phyloP scores from a whole-genome alignment of 2,888 invertebrate species.

The Coecobrya sp. region DNA sequence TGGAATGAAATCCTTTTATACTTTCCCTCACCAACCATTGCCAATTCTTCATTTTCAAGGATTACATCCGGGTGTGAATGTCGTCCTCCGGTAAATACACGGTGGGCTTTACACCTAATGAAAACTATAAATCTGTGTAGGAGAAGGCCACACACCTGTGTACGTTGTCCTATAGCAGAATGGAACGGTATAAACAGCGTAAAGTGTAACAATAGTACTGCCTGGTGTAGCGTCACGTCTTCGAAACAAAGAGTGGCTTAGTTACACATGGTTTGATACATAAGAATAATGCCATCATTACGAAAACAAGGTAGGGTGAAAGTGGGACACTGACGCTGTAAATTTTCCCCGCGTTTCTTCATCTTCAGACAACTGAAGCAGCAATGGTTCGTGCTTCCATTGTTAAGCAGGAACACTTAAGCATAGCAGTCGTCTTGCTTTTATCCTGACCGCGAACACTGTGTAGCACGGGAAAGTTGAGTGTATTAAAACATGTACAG shows the following conservation, averaged over 20 bases:
- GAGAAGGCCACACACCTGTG: neutral
- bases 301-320: neutral
- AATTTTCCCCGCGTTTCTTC: neutral
- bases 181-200: too few relatives aligned
- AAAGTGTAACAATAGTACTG: too few relatives aligned
- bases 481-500: too few relatives aligned
- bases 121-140: slow-evolving; percentile 27
- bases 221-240: too few relatives aligned
- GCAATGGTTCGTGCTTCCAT: neutral
- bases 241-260: too few relatives aligned
- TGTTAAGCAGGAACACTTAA: neutral
- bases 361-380: neutral
- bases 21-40: neutral
- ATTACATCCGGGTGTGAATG: slow-evolving; percentile 24
- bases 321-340: too few relatives aligned
- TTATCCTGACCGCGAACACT: too few relatives aligned
- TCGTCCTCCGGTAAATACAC: neutral
- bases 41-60: neutral
- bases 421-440: too few relatives aligned
- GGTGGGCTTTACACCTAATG: neutral
- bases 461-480: too few relatives aligned
- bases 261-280: neutral
- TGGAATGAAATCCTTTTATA: slow-evolving; percentile 6
- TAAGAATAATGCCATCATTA: neutral
- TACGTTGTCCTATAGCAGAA: neutral